phyloP scores from a whole-genome alignment of 1,140 invertebrate genomes.

The Drosophila busckii region DNA sequence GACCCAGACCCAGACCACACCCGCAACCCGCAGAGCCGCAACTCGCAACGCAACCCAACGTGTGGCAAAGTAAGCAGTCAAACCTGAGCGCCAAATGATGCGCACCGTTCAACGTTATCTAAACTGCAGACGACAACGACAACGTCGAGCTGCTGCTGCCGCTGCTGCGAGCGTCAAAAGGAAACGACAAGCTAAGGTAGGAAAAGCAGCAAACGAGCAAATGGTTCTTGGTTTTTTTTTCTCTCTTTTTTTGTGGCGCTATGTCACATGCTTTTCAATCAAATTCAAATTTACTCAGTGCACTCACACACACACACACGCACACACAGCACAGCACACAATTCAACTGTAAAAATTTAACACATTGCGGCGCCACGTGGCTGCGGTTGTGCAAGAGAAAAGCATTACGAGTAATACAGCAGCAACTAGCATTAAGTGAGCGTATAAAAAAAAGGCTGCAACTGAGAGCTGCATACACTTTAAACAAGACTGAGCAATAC shows the following conservation, averaged over 20 bases:
- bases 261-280: slow-evolving; percentile 73
- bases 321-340: slow-evolving; percentile 21
- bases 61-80: slow-evolving; percentile 68
- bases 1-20: no score
- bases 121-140: slow-evolving; percentile 50
- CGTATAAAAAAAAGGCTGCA: slow-evolving; percentile 18
- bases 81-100: slow-evolving; percentile 65
- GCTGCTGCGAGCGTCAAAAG: slow-evolving; percentile 14
- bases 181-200: slow-evolving; percentile 13
- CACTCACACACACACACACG: slow-evolving; percentile 4
- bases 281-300: slow-evolving; percentile 73
- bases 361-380: slow-evolving; percentile 44
- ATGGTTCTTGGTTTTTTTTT: no score
- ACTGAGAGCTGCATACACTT: no score
- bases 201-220: slow-evolving; percentile 24
- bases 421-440: slow-evolving; percentile 16
- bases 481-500: no score
- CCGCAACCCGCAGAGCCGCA: no score
- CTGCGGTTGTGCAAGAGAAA: background rate
- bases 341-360: slow-evolving; percentile 77
- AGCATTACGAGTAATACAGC: background rate
- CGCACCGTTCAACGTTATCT: slow-evolving; percentile 64
- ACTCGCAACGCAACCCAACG: background rate
- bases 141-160: background rate
- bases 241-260: no score